phyloP scores from a whole-genome alignment of 2,888 invertebrate genomes.

The Apotomis betuletana region DNA sequence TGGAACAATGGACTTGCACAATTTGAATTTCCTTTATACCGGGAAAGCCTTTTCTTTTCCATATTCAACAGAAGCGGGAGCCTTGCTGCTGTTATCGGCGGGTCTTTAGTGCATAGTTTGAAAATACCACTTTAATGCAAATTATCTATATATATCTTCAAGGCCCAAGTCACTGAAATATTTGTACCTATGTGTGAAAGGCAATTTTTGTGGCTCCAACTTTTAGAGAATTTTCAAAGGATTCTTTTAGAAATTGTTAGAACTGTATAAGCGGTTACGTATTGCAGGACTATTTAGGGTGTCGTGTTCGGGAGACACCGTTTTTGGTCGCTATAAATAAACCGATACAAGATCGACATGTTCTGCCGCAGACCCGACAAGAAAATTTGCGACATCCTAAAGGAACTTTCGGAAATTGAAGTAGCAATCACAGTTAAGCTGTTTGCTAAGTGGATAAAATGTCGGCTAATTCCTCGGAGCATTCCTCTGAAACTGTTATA shows the following conservation, averaged over 20 bases:
- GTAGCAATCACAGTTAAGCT: slow-evolving; percentile 30
- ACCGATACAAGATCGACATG: too few relatives aligned
- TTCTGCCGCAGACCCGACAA: too few relatives aligned
- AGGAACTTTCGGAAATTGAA: slow-evolving; percentile 10
- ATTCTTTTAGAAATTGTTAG: too few relatives aligned
- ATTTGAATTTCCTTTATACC: slow-evolving; percentile 66
- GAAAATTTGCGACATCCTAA: neutral
- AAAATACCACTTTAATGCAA: neutral
- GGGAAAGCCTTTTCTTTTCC: slow-evolving; percentile 59
- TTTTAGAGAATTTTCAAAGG: too few relatives aligned
- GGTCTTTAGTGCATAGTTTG: slow-evolving; percentile 22
- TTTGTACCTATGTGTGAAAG: too few relatives aligned
- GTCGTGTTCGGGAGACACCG: too few relatives aligned
- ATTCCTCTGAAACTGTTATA: slow-evolving; percentile 28
- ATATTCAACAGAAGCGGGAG: slow-evolving; percentile 58
- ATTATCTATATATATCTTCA: too few relatives aligned
- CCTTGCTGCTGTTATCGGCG: slow-evolving; percentile 42
- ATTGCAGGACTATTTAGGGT: too few relatives aligned
- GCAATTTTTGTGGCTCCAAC: too few relatives aligned
- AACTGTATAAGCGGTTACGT: too few relatives aligned
- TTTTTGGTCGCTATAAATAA: too few relatives aligned
- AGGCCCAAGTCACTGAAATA: too few relatives aligned
- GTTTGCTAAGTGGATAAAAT: slow-evolving; percentile 37
- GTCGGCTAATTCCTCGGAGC: slow-evolving; percentile 24
- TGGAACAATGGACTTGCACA: slow-evolving; percentile 67